These are phyloP conservation scores for Euspilapteryx auroguttella DNA, from an alignment of 2,888 invertebrate genomes.

Conservation along the genomic window DNA sequence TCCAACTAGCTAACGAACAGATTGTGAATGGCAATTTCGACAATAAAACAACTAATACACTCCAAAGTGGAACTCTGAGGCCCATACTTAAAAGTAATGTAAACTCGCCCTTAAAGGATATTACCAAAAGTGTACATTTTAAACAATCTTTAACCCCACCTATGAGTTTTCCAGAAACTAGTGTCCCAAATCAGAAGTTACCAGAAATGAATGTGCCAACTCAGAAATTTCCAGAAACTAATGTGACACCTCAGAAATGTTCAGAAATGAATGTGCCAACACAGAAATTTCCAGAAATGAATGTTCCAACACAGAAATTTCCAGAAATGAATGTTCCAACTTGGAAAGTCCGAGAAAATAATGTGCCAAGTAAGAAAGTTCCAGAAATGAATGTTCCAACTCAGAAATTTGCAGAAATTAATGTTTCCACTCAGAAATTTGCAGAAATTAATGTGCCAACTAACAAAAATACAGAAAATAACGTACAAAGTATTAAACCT, in stretches of 20 bases:
- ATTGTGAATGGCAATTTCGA: too few relatives aligned
- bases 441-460: constrained; percentile 3
- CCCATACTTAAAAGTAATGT: too few relatives aligned
- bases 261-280: neutral
- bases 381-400: constrained; percentile 3
- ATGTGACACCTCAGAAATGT: too few relatives aligned
- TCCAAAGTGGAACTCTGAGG: too few relatives aligned
- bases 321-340: constrained; percentile 3
- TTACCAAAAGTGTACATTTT: too few relatives aligned
- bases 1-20: too few relatives aligned
- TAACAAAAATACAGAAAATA: neutral
- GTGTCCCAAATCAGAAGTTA: too few relatives aligned
- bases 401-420: neutral
- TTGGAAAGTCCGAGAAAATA: neutral
- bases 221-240: neutral
- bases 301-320: neutral
- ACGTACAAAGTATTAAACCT: neutral
- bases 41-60: too few relatives aligned
- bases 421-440: neutral
- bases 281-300: neutral
- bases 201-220: too few relatives aligned
- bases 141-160: too few relatives aligned
- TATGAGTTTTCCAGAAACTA: too few relatives aligned
- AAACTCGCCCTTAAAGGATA: too few relatives aligned
- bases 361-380: neutral